These are phyloP conservation scores for Heliothis peltigera DNA, from an alignment of 2,888 invertebrate species.

Conservation along the genomic window DNA sequence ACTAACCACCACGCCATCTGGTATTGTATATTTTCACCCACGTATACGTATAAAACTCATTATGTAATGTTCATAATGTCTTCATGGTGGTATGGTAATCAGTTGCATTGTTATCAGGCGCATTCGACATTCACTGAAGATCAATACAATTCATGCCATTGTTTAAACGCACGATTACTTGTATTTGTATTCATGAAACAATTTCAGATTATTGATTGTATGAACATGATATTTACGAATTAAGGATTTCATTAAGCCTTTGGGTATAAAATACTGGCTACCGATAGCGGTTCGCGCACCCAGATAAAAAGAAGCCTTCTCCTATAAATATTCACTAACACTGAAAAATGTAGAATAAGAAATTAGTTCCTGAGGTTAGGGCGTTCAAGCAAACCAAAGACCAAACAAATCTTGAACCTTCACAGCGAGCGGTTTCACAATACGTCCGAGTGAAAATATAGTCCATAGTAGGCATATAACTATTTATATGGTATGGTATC, in stretches of 20 bases:
- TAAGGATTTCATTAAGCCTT: neutral
- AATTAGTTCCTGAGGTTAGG: too few relatives aligned
- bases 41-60: slow-evolving; percentile 19
- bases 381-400: too few relatives aligned
- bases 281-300: too few relatives aligned
- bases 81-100: slow-evolving; percentile 45
- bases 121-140: slow-evolving; percentile 29
- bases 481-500: too few relatives aligned
- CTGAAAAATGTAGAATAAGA: too few relatives aligned
- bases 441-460: too few relatives aligned
- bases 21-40: slow-evolving; percentile 29
- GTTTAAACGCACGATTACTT: slow-evolving; percentile 25
- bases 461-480: too few relatives aligned
- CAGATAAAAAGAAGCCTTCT: too few relatives aligned
- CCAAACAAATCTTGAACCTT: too few relatives aligned
- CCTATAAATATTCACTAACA: too few relatives aligned
- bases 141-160: slow-evolving; percentile 32
- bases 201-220: neutral
- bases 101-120: slow-evolving; percentile 49
- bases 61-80: slow-evolving; percentile 35
- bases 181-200: neutral
- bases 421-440: too few relatives aligned
- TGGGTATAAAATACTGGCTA: neutral
- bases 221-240: neutral
- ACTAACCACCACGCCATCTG: too few relatives aligned